phyloP scores from a whole-genome alignment of 2,888 invertebrate species.

The Leptinotarsa juncta region DNA sequence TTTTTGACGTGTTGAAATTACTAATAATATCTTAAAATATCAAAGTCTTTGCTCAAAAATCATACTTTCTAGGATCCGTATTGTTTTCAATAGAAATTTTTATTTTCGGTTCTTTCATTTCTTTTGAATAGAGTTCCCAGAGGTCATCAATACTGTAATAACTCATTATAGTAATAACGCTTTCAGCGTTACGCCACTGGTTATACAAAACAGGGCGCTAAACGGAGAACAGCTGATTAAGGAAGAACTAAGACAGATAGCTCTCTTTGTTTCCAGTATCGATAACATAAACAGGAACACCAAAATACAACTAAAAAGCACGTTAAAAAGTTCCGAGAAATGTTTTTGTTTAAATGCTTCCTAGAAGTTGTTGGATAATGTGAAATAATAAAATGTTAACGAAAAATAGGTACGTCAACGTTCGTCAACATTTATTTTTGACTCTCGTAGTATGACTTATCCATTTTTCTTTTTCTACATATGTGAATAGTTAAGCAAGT shows the following conservation, averaged over 20 bases:
- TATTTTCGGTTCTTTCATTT: too few relatives aligned
- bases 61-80: too few relatives aligned
- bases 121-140: neutral
- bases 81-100: too few relatives aligned
- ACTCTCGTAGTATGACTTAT: conserved; percentile 28
- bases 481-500: neutral
- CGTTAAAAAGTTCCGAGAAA: neutral
- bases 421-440: conserved; percentile 32
- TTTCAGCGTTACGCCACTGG: neutral
- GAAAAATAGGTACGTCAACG: neutral
- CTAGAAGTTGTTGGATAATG: neutral
- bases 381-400: conserved; percentile 4
- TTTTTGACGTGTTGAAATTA: too few relatives aligned
- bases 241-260: neutral
- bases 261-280: neutral
- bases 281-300: conserved; percentile 8
- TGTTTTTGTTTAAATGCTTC: neutral
- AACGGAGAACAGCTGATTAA: conserved; percentile 10
- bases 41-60: too few relatives aligned
- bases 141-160: neutral
- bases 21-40: too few relatives aligned
- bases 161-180: neutral
- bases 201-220: neutral
- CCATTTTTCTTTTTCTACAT: conserved; percentile 2
- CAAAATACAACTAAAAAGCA: neutral